Conservation (phyloP, 2,113 vertebrate species). For the Sula dactylatra region DNA sequence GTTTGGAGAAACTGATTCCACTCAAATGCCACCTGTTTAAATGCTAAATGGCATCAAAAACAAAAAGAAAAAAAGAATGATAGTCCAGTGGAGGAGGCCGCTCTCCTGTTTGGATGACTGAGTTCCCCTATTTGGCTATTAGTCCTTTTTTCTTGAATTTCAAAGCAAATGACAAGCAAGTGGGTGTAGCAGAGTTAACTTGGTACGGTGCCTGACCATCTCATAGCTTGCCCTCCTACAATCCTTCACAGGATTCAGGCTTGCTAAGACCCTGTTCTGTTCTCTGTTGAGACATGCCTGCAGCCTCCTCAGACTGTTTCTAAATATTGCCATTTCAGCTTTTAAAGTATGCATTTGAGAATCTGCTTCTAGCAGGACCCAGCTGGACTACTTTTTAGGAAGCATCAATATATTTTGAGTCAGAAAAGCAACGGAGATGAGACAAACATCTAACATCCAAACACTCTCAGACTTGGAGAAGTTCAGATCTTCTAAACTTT, state of each 20-base stretch:
- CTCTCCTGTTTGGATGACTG: background rate
- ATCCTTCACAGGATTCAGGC: background rate
- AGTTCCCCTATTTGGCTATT: background rate
- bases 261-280: conserved; percentile 3
- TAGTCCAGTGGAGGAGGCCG: background rate
- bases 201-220: conserved; percentile 14
- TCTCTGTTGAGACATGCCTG: background rate
- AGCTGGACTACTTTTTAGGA: background rate
- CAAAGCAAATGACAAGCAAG: conserved; percentile 14
- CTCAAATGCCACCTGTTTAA: conserved; percentile 53
- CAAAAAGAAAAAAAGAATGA: background rate
- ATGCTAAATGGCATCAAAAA: conserved; percentile 48
- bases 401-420: background rate
- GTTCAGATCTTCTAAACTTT: background rate
- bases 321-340: background rate
- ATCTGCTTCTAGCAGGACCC: background rate
- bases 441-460: background rate
- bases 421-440: background rate
- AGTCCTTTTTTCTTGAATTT: conserved; percentile 8
- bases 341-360: background rate
- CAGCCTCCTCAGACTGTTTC: background rate
- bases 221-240: background rate
- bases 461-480: background rate
- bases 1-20: conserved; percentile 56
- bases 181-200: background rate